Evolutionary conservation across 2,113 vertebrate species (phyloP).

Genomic region (Pogonocichla stellata): DNA sequence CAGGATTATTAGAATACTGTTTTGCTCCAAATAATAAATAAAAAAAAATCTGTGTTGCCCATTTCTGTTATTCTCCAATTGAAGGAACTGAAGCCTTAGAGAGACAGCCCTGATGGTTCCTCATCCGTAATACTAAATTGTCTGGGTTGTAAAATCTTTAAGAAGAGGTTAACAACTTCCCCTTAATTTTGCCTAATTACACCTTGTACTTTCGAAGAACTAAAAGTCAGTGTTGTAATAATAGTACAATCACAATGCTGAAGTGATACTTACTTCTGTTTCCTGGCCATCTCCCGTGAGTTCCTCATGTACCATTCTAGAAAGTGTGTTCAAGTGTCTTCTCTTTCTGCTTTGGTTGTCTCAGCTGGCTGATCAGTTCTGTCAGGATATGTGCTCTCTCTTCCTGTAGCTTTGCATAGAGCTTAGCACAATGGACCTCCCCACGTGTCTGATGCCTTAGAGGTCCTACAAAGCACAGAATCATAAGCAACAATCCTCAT

Average conservation of each 20-base stretch:
- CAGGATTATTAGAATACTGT: constrained; percentile 48
- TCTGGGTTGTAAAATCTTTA: not conserved
- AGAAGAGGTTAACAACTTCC: not conserved
- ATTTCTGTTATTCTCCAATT: not conserved
- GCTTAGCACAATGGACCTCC: not conserved
- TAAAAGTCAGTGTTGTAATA: not conserved
- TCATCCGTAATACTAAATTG: not conserved
- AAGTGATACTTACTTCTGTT: not conserved
- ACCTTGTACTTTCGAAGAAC: not conserved
- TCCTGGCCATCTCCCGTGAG: not conserved
- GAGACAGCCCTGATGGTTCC: not conserved
- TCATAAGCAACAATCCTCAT: not conserved
- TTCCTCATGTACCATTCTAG: not conserved
- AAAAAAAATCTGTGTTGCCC: not conserved
- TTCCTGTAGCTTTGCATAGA: not conserved
- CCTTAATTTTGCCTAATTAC: not conserved
- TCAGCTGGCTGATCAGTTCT: not conserved
- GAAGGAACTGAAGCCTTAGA: not conserved
- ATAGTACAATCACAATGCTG: not conserved
- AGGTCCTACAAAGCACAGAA: not conserved
- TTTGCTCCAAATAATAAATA: constrained; percentile 33
- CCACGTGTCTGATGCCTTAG: not conserved
- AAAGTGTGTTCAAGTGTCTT: not conserved
- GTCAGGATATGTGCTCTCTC: not conserved
- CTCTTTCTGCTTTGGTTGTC: not conserved